Evolutionary conservation across 1,140 invertebrate genomes (phyloP), one percentile per base, ranked within the genome.

Genomic region (Rhizoglyphus robini): DNA sequence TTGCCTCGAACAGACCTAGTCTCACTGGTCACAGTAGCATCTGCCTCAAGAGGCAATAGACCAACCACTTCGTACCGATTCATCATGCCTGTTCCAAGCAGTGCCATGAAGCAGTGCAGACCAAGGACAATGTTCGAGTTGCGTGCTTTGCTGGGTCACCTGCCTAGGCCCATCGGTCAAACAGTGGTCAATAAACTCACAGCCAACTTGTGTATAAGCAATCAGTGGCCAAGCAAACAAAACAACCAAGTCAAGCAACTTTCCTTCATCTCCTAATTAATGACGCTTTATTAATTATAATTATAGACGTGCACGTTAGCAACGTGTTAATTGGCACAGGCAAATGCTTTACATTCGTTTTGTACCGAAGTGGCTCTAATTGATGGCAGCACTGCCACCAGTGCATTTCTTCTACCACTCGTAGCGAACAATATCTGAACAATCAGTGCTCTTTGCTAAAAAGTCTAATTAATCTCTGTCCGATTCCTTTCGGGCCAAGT

Each of bases 261-360:
- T 54, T 54, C 51, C 51, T 8, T 54, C 23, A 54, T 54, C 51
- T 8, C 15, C 51, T 54, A 54, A 54, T 54, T 54, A 54, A 54
- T 54, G 23, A 23, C 8, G 23, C 51, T 8, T 54, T 54, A 54
- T 54, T 54, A 54, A 54, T 41, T 41, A 41, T 54, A 54, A 54
- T 54, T 54, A 54, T 5, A 54, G 51, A 54, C 51, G 23, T 41
- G 51, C 8, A 8, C 51, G 51, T 54, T 23, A 54, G 51, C 51
- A 54, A 54, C 51, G 51, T 54, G 51, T 54, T 54, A 54, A 54
- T 54, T 25, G 23, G 51, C 18, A 41, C 36, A 41, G 18, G 36
- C 36, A 41, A 11, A 41, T 41, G n/a, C 36, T 8, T 41, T 41
- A 8, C 36, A 41, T 41, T 11, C 36, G 8, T 11, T 41, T 41